Conservation (phyloP, 2,797 vertebrate species). For the Sarcophilus harrisii region DNA sequence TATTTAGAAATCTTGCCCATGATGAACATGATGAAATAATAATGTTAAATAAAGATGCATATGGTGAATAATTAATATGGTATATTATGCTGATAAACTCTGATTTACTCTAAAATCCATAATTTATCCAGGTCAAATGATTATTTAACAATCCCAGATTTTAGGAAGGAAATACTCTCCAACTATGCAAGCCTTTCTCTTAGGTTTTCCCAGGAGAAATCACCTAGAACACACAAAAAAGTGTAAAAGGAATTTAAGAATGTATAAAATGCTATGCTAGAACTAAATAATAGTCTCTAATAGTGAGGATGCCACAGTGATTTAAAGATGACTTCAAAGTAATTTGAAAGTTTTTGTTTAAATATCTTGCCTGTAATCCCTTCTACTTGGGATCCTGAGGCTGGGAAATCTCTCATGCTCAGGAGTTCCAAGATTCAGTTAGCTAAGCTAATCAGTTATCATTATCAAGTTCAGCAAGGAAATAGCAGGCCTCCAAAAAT, state of each 20-base stretch:
- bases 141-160: conserved; percentile 32
- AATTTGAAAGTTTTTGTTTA: conserved; percentile 63
- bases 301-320: neutral
- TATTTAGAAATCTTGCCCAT: conserved; percentile 12
- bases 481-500: neutral
- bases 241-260: neutral
- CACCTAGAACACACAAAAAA: neutral
- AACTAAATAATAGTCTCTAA: conserved; percentile 3
- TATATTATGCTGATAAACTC: neutral
- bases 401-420: neutral
- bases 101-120: conserved; percentile 29
- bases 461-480: neutral
- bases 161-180: neutral
- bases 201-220: neutral
- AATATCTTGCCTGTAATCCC: neutral
- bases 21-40: conserved; percentile 39
- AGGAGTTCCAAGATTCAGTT: neutral
- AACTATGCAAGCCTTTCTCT: neutral
- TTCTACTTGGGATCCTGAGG: neutral
- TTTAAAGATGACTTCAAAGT: conserved; percentile 39
- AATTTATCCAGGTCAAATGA: neutral
- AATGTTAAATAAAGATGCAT: neutral
- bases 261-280: conserved; percentile 14
- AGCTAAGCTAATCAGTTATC: neutral
- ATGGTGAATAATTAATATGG: conserved; percentile 50